Evolutionary conservation across 2,888 invertebrate species (phyloP), one percentile per base, ranked within the genome.

Genomic region (Carabus problematicus): DNA sequence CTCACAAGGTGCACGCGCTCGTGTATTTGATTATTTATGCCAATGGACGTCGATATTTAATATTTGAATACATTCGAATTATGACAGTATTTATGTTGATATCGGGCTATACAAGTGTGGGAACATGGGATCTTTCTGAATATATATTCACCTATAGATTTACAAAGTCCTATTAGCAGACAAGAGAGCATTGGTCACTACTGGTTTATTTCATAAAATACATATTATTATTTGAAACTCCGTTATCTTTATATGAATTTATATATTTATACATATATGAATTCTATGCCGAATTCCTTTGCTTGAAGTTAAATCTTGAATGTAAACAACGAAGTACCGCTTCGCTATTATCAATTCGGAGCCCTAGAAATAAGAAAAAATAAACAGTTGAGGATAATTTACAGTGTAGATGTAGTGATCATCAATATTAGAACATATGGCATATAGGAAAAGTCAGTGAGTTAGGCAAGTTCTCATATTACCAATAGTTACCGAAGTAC

Each of bases 401-500:
- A 55, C 64, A 64, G 64, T 64, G 64, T 64, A 64, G 39, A 64
- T 55, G 64, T 29, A 29, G 29, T 29, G 29, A 29, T 64, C 56
- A 64, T 64, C 64, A 55, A 43, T 64, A 16, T 16, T 52, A 52
- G 40, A 59, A 59, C 59, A 49, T 58, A 58, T 49, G 58, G 66
- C 47, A 56, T 16, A 54, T 14, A 47, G 18, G 59, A 66, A 64
- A 58, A 52, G 59, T 29, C 59, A 59, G 29, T 54, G 18, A 54
- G 56, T 39, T 39, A 8, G 41, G 47, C 7, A 66, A 59, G 45
- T 59, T 66, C 66, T 66, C 66, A 66, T 66, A 66, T 66, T 66
- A 59, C 66, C 66, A 59, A 59, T 66, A 66, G 59, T 58, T 66
- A 66, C 66, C 59, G 59, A 59, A 41, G 59, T 66, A 56, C 42